Evolutionary conservation across 2,888 invertebrate genomes (phyloP).

Genomic region (Euplagia quadripunctaria): DNA sequence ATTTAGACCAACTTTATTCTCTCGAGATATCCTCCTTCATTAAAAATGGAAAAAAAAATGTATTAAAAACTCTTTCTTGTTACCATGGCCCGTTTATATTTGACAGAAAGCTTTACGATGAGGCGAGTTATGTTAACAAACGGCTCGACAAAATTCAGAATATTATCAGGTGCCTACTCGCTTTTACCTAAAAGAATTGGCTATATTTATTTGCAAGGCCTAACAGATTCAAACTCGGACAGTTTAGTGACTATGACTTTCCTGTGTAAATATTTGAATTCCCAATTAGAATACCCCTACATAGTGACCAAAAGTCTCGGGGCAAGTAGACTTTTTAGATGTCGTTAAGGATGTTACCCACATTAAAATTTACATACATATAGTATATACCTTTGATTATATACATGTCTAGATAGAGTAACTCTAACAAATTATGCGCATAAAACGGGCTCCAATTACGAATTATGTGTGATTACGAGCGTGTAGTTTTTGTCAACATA

Average conservation of each 20-base stretch:
- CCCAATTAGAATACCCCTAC: not conserved
- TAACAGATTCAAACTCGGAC: not conserved
- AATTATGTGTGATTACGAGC: too few relatives aligned
- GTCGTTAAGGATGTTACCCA: too few relatives aligned
- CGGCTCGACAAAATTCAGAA: constrained; percentile 26
- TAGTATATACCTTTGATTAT: too few relatives aligned
- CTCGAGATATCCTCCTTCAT: constrained; percentile 41
- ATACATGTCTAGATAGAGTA: too few relatives aligned
- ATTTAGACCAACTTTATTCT: constrained; percentile 35
- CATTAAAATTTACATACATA: too few relatives aligned
- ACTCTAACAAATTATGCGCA: too few relatives aligned
- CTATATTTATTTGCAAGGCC: not conserved
- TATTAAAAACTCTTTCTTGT: constrained; percentile 47
- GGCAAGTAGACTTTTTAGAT: too few relatives aligned
- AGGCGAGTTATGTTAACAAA: constrained; percentile 19
- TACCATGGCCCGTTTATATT: constrained; percentile 31
- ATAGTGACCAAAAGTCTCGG: too few relatives aligned
- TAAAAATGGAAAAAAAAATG: constrained; percentile 50
- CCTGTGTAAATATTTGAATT: not conserved
- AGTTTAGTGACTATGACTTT: too few relatives aligned
- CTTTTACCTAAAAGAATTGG: not conserved
- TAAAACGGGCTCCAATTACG: too few relatives aligned
- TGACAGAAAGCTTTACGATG: constrained; percentile 32
- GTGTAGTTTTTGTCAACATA: too few relatives aligned
- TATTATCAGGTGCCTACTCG: constrained; percentile 10